Evolutionary conservation across 2,888 invertebrate species (phyloP), one percentile per base, ranked within the genome.

Genomic region (Ptychoptera albimana): DNA sequence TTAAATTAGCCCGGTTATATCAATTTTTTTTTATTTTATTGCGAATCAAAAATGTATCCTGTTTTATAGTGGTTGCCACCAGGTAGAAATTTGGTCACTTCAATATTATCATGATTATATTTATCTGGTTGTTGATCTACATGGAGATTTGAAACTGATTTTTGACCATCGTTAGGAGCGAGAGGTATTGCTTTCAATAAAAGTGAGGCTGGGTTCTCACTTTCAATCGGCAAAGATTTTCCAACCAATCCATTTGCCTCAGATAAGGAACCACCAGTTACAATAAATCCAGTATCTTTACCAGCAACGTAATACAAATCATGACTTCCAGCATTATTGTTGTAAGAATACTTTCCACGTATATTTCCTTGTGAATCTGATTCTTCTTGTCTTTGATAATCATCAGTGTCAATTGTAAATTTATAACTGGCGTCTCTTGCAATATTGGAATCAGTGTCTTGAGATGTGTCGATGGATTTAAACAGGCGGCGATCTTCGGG

Each of bases 231-330:
- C 7, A 7, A 30, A 31, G 30, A 14, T 32, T 13, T 32, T 35
- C 42, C 48, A 9, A 35, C 44, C 4, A 52, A 40, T 16, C 54
- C 54, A 46, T 53, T 53, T 12, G 54, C 54, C 36, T 37, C 39
- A 12, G 54, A 45, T 39, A 57, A 50, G 41, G 50, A 52, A 12
- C 57, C 58, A 35, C 56, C 54, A 40, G 53, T 57, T 36, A 53
- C 49, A 30, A 50, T 42, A 48, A 79, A 81, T 1, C 80, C 80
- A 0, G 75, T 78, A 50, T 74, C 73, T 42, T 75, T 67, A 0
- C 79, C 79, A 11, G 79, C 79, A 45, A 75, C 71, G 59, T 75
- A 81, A 35, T 74, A 71, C 1, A 80, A 77, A 52, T 77, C 74
- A 55, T 79, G 77, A 2, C 74, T 64, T 0, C 79, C 79, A 2